Evolutionary conservation across 2,797 vertebrate species (phyloP), one percentile per base, ranked within the genome.

Genomic region (Caiman crocodilus): DNA sequence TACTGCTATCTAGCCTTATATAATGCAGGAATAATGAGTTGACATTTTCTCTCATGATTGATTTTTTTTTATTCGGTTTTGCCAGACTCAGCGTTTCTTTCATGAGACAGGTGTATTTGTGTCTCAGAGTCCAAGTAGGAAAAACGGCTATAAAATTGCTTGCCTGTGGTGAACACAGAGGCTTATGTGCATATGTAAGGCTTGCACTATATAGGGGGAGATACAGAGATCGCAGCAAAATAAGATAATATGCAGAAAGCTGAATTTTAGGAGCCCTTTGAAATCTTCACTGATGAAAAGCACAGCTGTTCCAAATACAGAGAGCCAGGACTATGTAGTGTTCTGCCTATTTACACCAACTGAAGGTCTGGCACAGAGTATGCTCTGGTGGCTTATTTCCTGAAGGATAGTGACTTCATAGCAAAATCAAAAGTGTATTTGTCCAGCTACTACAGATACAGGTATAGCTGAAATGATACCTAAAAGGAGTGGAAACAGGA

Each of bases 191-290:
- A 4, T 55, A 55, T 59, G 18, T 50, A 25, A 79, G 73, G 65
- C 1, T 3, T 4, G 17, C 69, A 25, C 25, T 25, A 5, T 3
- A 3, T 35, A 50, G 42, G 21, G 91, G 60, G 74, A 77, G 82
- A 88, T 8, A 11, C 42, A 85, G 57, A 81, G 78, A 50, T 4
- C 61, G 17, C 13, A 78, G 15, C 69, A 89, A 86, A 94, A 87
- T 21, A 79, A 74, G 80, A 69, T 56, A 88, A 80, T 79, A 26
- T 88, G 42, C 42, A 76, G 61, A 87, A 89, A 89, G n/a, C 73
- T 10, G 77, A 87, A 92, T 82, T 80, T 89, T 60, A 64, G 10
- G 32, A 88, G 32, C 42, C 0, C 0, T 35, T n/a, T 67, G n/a
- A 12, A 64, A n/a, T 78, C 69, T 82, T 28, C 55, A 64, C 14